Conservation (phyloP, 2,888 invertebrate genomes). For the Poecilus cupreus region DNA sequence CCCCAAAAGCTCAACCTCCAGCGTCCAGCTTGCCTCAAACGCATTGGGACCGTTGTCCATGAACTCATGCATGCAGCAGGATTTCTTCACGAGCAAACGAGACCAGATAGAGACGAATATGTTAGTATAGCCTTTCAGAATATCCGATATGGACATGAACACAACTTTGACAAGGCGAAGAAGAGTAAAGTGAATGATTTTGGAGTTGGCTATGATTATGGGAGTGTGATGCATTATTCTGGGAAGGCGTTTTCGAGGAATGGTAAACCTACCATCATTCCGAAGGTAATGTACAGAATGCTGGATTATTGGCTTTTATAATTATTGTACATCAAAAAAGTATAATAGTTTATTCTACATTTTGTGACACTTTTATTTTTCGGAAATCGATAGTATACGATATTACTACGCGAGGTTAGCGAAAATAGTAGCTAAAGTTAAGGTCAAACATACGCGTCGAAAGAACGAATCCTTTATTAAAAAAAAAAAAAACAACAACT, state of each 20-base stretch:
- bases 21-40: conserved; percentile 82
- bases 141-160: conserved; percentile 76
- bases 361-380: too few species aligned
- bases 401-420: too few species aligned
- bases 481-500: too few species aligned
- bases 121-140: conserved; percentile 82
- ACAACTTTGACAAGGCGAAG: conserved; percentile 82
- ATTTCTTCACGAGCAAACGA: conserved; percentile 89
- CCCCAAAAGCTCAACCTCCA: conserved; percentile 85
- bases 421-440: too few species aligned
- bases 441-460: too few species aligned
- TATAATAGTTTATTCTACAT: too few species aligned
- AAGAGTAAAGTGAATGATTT: conserved; percentile 77
- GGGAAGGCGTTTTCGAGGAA: conserved; percentile 85
- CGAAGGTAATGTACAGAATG: too few species aligned
- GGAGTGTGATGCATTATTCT: conserved; percentile 90
- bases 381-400: too few species aligned
- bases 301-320: too few species aligned
- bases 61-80: conserved; percentile 88
- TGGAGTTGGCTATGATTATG: conserved; percentile 85
- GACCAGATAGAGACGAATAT: conserved; percentile 83
- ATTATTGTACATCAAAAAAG: too few species aligned
- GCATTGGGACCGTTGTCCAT: conserved; percentile 85
- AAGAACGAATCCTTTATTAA: too few species aligned
- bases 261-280: conserved; percentile 81